A percentile compares a stretch with the other conserved stretches of the same genome.
Evolutionary conservation across 2,797 vertebrate genomes (phyloP).

Genomic region (Notamacropus eugenii): DNA sequence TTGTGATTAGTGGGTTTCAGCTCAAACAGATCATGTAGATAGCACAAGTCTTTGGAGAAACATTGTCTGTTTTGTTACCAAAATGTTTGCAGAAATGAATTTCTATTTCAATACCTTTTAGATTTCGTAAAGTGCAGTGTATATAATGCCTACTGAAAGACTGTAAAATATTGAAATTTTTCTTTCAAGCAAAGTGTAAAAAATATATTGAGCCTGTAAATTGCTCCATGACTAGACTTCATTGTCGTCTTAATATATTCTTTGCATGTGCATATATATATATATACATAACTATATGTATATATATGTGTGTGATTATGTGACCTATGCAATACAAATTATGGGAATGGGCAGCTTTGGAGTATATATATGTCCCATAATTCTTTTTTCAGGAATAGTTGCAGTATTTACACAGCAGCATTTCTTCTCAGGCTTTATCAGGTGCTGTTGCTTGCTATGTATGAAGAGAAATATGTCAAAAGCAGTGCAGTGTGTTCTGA

Average conservation of each 20-base stretch:
- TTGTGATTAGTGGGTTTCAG: slow-evolving; percentile 84
- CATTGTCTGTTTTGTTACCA: slow-evolving; percentile 87
- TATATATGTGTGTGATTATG: slow-evolving; percentile 88
- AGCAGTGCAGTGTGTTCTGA: slow-evolving; percentile 82
- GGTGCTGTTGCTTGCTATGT: slow-evolving; percentile 90
- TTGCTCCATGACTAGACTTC: slow-evolving; percentile 89
- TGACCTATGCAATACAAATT: slow-evolving; percentile 94
- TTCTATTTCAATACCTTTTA: slow-evolving; percentile 88
- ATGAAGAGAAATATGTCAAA: slow-evolving; percentile 84
- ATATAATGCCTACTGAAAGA: slow-evolving; percentile 89
- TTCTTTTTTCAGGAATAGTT: slow-evolving; percentile 90
- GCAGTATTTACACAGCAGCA: slow-evolving; percentile 91
- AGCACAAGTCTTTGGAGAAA: slow-evolving; percentile 86
- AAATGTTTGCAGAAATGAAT: slow-evolving; percentile 87
- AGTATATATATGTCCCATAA: slow-evolving; percentile 86
- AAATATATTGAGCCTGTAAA: slow-evolving; percentile 90
- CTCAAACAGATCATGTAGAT: slow-evolving; percentile 86
- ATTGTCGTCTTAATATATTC: slow-evolving; percentile 88
- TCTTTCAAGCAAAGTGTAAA: slow-evolving; percentile 88
- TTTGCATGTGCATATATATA: slow-evolving; percentile 83
- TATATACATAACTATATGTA: slow-evolving; percentile 65
- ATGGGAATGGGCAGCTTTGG: slow-evolving; percentile 87
- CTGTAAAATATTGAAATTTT: slow-evolving; percentile 89
- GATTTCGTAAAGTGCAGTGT: slow-evolving; percentile 90
- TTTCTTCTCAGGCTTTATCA: slow-evolving; percentile 90